Conservation (phyloP, 2,113 vertebrate species). For the Edolisoma coerulescens region DNA sequence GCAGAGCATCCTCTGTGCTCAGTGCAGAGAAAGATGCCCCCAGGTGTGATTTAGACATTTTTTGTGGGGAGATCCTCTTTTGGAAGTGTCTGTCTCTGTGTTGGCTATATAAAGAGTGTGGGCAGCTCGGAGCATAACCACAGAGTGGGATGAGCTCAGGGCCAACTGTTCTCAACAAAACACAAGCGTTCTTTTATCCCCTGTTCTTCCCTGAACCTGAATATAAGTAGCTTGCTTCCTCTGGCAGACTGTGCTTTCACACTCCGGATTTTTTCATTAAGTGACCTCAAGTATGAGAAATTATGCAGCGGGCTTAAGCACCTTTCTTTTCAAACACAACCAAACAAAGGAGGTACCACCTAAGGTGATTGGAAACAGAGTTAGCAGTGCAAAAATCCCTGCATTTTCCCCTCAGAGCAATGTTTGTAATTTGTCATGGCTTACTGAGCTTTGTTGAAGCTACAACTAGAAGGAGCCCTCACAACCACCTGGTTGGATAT, state of each 20-base stretch:
- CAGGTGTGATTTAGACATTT: neutral
- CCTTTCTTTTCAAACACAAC: neutral
- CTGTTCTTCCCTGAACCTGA: neutral
- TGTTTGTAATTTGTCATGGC: neutral
- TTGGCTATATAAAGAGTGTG: neutral
- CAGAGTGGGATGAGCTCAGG: neutral
- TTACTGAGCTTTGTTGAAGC: neutral
- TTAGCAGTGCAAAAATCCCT: neutral
- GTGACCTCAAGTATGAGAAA: neutral
- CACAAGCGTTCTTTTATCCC: accelerated
- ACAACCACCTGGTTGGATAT: neutral
- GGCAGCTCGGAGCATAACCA: neutral
- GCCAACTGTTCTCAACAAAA: neutral
- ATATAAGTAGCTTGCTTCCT: neutral
- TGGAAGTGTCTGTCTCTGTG: neutral
- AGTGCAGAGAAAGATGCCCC: neutral
- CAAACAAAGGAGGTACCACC: neutral
- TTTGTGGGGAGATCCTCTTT: neutral
- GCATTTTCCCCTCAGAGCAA: neutral
- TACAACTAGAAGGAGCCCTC: neutral
- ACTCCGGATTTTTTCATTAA: neutral
- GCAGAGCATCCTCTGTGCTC: neutral
- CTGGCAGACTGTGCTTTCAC: neutral
- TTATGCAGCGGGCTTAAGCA: neutral
- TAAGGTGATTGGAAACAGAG: neutral